Conservation (phyloP, 2,113 vertebrate species). For the Phrynocephalus versicolor region DNA sequence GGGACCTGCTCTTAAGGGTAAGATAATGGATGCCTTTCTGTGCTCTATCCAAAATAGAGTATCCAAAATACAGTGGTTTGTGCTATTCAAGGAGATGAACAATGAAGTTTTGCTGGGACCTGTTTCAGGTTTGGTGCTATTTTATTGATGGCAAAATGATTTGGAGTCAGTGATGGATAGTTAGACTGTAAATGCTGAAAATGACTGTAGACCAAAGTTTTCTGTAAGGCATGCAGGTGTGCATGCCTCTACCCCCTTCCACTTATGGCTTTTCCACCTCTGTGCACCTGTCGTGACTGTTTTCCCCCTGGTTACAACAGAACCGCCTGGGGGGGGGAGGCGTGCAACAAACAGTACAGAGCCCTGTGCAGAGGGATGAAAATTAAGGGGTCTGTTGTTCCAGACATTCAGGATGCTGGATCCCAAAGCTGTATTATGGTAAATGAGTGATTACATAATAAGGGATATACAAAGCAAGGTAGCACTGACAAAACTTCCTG, state of each 20-base stretch:
- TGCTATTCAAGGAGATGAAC: not conserved
- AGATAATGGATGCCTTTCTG: not conserved
- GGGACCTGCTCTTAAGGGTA: not conserved
- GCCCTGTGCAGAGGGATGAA: no score
- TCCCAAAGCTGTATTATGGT: not conserved
- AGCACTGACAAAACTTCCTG: not conserved
- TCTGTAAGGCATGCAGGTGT: no score
- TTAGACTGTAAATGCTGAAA: not conserved
- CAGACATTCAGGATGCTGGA: not conserved
- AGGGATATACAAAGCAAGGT: not conserved
- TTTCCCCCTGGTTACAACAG: no score
- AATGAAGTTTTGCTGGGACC: no score
- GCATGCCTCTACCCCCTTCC: no score
- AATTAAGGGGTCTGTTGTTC: no score
- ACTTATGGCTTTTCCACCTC: no score
- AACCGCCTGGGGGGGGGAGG: no score
- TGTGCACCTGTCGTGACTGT: no score
- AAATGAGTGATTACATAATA: not conserved
- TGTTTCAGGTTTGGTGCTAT: not conserved
- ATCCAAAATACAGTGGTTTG: not conserved
- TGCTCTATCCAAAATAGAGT: not conserved
- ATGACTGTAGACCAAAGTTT: not conserved
- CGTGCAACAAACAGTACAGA: no score
- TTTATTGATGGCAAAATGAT: not conserved
- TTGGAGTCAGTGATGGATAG: not conserved